Evolutionary conservation across 2,113 vertebrate genomes (phyloP), one percentile per base, ranked within the genome.

Genomic region (Rhombomys opimus): DNA sequence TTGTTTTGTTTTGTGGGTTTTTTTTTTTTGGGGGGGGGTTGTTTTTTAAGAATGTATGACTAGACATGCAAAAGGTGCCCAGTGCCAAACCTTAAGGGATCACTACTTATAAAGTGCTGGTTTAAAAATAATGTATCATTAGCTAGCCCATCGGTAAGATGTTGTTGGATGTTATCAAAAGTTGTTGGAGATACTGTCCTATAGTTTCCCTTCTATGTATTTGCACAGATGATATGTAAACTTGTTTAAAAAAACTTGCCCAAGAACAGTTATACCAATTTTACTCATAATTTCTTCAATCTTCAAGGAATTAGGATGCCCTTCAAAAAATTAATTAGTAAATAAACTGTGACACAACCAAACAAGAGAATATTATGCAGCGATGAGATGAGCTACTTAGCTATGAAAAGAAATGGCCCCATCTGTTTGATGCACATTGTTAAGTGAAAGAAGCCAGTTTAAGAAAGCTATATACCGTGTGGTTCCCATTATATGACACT

Each of bases 161-260:
- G 86, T 77, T 61, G 22, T 82, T 59, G 20, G 22, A 54, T 38
- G 25, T 50, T 82, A n/a, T 23, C 86, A 70, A 94, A 89, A 50
- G 7, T 57, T 73, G 95, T 1, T 75, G 7, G 8, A 92, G 61
- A 77, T 50, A 86, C 1, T 35, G 72, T 22, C 7, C 22, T 89
- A 7, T 32, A 82, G 27, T 77, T 87, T 11, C 2, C n/a, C 10
- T 96, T 18, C 54, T 63, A 75, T 5, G 9, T 50, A 82, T 54
- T 93, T 73, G 65, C 11, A 7, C 50, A 93, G 77, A 9, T 73
- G 61, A 91, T 73, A n/a, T 85, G 46, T 89, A 95, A 94, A 59
- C 4, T 46, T 46, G 25, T 85, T 38, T 57, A 1, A 61, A 50
- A 63, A 96, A 90, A 57, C 61, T 18, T 87, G 5, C 38, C 59